Evolutionary conservation across 92 coral and sea anemone genomes (phyloP).

Genomic region (Anthopleura xanthogrammica): DNA sequence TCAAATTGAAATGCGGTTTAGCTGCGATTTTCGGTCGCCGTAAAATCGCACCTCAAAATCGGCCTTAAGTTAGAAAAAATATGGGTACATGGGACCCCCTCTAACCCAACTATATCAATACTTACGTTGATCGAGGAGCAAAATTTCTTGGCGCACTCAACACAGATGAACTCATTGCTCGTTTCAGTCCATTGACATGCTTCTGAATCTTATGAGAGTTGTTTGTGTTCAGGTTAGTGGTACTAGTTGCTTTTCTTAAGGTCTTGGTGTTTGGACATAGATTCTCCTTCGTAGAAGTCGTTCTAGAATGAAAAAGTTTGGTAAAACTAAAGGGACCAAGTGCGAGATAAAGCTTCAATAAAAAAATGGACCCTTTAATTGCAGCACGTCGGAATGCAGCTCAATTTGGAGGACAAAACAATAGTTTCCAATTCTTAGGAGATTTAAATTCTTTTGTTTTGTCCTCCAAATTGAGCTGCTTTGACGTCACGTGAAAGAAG

Average conservation of each 20-base stretch:
- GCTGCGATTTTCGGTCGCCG: too few relatives aligned
- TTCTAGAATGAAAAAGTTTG: not conserved
- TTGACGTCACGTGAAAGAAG: too few relatives aligned
- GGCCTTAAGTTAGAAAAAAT: not conserved
- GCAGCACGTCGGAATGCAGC: too few relatives aligned
- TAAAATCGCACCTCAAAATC: too few relatives aligned
- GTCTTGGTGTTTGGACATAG: slow-evolving; percentile 16
- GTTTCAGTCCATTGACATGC: slow-evolving; percentile 52
- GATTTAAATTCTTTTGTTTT: not conserved
- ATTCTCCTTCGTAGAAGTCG: slow-evolving; percentile 51
- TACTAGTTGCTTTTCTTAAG: slow-evolving; percentile 35
- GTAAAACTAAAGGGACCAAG: too few relatives aligned
- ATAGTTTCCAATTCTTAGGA: not conserved
- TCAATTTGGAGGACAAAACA: not conserved
- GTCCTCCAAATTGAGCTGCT: too few relatives aligned
- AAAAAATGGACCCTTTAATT: too few relatives aligned
- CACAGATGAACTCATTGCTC: slow-evolving; percentile 52
- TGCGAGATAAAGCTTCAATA: too few relatives aligned
- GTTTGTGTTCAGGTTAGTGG: slow-evolving; percentile 12
- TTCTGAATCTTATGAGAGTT: slow-evolving; percentile 58
- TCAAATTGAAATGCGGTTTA: too few relatives aligned
- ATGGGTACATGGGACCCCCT: not conserved
- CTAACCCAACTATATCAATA: not conserved
- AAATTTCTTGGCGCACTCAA: slow-evolving; percentile 44
- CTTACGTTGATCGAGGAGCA: slow-evolving; percentile 76